Percentiles rank a stretch among this genome's conserved stretches.
Conservation (phyloP, 2,888 invertebrate species). For the Mimas tiliae region DNA sequence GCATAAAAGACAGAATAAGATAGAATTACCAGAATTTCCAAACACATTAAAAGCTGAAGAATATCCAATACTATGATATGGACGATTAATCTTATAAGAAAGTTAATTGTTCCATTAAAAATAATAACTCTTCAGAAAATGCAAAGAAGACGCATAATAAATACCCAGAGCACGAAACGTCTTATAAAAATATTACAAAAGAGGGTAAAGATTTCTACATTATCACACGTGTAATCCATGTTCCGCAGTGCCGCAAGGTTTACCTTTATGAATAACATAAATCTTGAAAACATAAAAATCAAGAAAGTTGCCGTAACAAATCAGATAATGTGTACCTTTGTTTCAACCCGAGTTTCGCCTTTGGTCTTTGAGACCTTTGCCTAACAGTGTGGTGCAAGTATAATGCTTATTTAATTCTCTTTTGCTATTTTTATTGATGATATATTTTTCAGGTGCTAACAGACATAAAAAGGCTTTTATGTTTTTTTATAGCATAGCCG, state of each 20-base stretch:
- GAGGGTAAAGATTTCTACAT: background rate
- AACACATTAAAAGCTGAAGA: too few species aligned
- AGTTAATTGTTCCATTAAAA: too few species aligned
- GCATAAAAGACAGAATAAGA: too few species aligned
- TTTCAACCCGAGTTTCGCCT: constrained; percentile 59
- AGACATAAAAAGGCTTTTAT: too few species aligned
- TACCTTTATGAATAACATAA: constrained; percentile 25
- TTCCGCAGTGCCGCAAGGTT: constrained; percentile 14
- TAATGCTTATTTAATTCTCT: constrained; percentile 18
- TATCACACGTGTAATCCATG: constrained; percentile 18
- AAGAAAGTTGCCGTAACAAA: constrained; percentile 44
- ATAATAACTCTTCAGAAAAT: too few species aligned
- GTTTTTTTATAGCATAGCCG: too few species aligned
- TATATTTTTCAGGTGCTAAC: background rate
- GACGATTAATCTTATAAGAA: too few species aligned
- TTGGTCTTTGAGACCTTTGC: constrained; percentile 57
- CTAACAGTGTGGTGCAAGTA: constrained; percentile 45
- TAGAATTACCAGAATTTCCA: too few species aligned
- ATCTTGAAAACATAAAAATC: constrained; percentile 29
- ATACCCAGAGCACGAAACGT: background rate
- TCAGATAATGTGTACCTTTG: constrained; percentile 69
- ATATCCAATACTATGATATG: too few species aligned
- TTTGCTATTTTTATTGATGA: background rate
- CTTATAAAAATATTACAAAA: background rate
- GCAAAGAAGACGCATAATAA: too few species aligned